Conservation (phyloP, 92 coral and sea anemone species). For the Porites evermanni region DNA sequence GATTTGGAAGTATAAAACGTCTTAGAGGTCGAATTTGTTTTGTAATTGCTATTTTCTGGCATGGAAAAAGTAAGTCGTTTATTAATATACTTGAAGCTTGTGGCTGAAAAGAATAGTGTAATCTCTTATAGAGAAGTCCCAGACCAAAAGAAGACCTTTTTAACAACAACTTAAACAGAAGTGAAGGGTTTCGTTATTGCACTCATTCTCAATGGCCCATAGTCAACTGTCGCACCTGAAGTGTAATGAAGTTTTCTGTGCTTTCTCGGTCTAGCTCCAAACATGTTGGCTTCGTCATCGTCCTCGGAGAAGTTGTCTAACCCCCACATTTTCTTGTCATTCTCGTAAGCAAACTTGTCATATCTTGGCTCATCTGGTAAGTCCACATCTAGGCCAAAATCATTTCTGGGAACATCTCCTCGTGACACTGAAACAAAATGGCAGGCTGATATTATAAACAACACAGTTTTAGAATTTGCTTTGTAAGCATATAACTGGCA, state of each 20-base stretch:
- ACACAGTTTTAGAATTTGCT: not conserved
- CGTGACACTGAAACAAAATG: conserved; percentile 10
- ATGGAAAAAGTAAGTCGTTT: no score
- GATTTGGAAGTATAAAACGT: no score
- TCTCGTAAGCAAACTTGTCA: conserved; percentile 46
- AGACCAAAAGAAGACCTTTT: no score
- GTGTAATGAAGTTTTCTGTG: conserved; percentile 13
- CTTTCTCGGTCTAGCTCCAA: not conserved
- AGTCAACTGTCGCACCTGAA: conserved; percentile 12
- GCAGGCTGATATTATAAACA: not conserved
- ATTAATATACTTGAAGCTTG: no score
- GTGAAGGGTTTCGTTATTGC: not conserved
- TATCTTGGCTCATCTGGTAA: conserved; percentile 37
- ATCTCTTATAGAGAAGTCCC: no score
- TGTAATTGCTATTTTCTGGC: not conserved
- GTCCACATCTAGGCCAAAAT: conserved; percentile 12
- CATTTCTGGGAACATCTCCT: conserved; percentile 27
- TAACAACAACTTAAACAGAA: no score
- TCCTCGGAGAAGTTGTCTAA: conserved; percentile 11
- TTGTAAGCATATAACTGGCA: not conserved
- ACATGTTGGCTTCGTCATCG: conserved; percentile 15
- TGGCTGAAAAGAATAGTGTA: no score
- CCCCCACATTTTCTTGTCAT: conserved; percentile 44
- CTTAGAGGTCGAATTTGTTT: no score
- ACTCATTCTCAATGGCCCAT: not conserved